Evolutionary conservation across 1,140 invertebrate species (phyloP).

Genomic region (Neoseiulus cucumeris): DNA sequence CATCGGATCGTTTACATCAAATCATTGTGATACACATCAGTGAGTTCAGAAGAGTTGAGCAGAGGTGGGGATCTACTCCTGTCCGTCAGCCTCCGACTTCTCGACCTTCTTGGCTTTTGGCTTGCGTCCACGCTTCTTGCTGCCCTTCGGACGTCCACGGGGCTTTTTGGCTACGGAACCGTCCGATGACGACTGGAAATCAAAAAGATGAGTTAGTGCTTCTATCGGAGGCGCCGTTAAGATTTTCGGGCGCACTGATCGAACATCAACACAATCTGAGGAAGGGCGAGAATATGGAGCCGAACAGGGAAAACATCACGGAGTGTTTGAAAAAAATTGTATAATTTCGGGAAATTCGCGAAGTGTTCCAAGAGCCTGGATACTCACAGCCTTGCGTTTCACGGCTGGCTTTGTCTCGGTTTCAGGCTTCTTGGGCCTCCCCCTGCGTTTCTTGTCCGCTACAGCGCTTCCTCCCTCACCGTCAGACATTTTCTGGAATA

Average conservation of each 20-base stretch:
- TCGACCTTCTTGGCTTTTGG: background rate
- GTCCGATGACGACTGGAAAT: background rate
- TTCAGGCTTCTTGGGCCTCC: constrained; percentile 2
- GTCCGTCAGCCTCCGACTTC: background rate
- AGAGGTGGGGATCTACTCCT: background rate
- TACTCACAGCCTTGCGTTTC: constrained; percentile 5
- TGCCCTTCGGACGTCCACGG: constrained; percentile 2
- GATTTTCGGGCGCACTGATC: too few species aligned
- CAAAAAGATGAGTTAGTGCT: background rate
- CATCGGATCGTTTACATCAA: too few species aligned
- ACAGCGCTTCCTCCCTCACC: background rate
- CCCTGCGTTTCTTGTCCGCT: constrained; percentile 7
- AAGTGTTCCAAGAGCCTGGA: background rate
- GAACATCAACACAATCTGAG: too few species aligned
- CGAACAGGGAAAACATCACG: background rate
- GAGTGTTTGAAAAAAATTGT: background rate
- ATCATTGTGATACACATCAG: too few species aligned
- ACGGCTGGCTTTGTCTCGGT: background rate
- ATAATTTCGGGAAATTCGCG: background rate
- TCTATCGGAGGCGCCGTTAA: background rate
- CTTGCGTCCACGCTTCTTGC: constrained; percentile 7
- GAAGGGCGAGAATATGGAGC: background rate
- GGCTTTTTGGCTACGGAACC: background rate
- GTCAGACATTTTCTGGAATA: constrained; percentile 4
- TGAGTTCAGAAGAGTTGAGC: too few species aligned